Percentiles rank a stretch among this genome's conserved stretches.
These are phyloP conservation scores for Eurystomus gularis DNA, from an alignment of 2,113 vertebrate genomes.

Conservation along the genomic window DNA sequence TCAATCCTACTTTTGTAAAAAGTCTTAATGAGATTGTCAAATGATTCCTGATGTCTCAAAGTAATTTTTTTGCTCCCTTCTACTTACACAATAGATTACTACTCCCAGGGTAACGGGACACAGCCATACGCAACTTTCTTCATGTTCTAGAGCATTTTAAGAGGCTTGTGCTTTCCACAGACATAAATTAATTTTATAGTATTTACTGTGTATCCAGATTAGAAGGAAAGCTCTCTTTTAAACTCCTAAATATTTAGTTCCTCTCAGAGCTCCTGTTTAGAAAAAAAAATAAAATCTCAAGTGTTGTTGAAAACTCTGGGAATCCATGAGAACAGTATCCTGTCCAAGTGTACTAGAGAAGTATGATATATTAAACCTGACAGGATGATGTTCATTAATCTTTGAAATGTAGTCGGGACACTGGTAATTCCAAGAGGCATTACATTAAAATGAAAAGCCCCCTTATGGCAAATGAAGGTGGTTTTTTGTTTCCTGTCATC, in stretches of 20 bases:
- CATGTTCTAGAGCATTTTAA: neutral
- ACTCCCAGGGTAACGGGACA: neutral
- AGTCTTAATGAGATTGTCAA: neutral
- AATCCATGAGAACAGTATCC: neutral
- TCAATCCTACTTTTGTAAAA: neutral
- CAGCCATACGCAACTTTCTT: neutral
- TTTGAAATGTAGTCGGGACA: constrained; percentile 63
- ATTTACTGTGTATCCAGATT: neutral
- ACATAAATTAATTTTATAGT: neutral
- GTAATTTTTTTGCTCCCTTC: neutral
- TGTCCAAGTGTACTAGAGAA: neutral
- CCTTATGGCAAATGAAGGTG: constrained; percentile 67
- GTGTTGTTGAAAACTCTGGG: neutral
- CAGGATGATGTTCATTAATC: constrained; percentile 67
- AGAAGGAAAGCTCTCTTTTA: neutral
- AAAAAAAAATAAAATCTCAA: neutral
- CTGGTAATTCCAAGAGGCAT: constrained; percentile 69
- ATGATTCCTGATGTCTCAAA: neutral
- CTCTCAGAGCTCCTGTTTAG: neutral
- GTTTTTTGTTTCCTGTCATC: constrained; percentile 72
- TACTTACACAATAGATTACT: neutral
- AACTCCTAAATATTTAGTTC: neutral
- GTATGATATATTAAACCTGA: constrained; percentile 52
- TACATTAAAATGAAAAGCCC: constrained; percentile 72
- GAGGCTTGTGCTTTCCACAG: neutral